Conservation (phyloP, 1,140 invertebrate genomes). For the Trissolcus basalis region DNA sequence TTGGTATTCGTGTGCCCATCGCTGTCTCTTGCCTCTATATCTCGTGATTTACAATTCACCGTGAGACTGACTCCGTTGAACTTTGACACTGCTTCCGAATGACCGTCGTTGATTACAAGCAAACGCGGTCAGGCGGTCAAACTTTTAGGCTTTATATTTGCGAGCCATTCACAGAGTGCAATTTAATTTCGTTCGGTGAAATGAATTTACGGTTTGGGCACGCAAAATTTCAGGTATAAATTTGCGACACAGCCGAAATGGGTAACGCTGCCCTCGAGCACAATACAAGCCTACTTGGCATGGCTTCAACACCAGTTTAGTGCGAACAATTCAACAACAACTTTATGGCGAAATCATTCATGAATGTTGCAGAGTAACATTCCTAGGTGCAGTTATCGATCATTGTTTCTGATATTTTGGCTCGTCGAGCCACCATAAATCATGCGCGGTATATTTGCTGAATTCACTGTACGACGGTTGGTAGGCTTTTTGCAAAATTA, state of each 20-base stretch:
- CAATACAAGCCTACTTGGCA: conserved; percentile 23
- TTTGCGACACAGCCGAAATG: not conserved
- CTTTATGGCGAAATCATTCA: conserved; percentile 24
- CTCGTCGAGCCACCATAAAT: conserved; percentile 15
- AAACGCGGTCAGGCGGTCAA: conserved; percentile 5
- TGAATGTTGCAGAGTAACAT: conserved; percentile 24
- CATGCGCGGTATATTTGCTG: conserved; percentile 17
- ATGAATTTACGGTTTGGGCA: not conserved
- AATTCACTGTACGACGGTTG: conserved; percentile 2
- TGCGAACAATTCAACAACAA: conserved; percentile 18
- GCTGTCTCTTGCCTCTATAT: conserved; percentile 41
- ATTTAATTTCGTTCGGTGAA: not conserved
- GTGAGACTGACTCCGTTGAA: conserved; percentile 23
- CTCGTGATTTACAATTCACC: conserved; percentile 57
- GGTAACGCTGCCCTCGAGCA: not conserved
- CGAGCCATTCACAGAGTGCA: not conserved
- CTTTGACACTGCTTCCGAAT: conserved; percentile 27
- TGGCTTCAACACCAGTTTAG: conserved; percentile 16
- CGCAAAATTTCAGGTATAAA: conserved; percentile 1
- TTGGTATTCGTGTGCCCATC: conserved; percentile 49
- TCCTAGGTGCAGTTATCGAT: conserved; percentile 16
- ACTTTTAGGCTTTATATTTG: conserved; percentile 11
- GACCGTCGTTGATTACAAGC: conserved; percentile 27
- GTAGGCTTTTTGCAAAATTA: conserved; percentile 35
- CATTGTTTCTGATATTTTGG: conserved; percentile 35